phyloP scores from a whole-genome alignment of 2,797 vertebrate genomes.

The Hippoglossus hippoglossus region DNA sequence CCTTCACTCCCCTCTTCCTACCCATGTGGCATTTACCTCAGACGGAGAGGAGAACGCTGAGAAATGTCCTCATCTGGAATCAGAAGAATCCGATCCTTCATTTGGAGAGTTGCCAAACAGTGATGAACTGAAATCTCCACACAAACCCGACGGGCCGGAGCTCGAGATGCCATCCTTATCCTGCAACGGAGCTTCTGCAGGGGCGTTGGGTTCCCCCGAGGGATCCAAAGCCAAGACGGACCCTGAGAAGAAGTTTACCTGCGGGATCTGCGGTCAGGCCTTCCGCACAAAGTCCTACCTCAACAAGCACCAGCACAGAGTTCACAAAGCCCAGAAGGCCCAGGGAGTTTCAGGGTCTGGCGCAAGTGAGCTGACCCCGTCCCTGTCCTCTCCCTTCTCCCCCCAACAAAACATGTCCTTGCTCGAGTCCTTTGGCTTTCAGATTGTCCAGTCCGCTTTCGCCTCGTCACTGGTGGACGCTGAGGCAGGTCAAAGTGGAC shows the following conservation, averaged over 20 bases:
- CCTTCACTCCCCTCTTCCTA: constrained; percentile 20
- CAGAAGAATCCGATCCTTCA: constrained; percentile 94
- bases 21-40: constrained; percentile 71
- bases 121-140: constrained; percentile 93
- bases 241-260: constrained; percentile 95
- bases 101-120: constrained; percentile 94
- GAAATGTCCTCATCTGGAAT: constrained; percentile 98
- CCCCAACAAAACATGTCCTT: constrained; percentile 99
- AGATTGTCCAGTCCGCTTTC: constrained; percentile 99
- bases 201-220: constrained; percentile 81
- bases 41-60: constrained; percentile 89
- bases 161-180: constrained; percentile 76
- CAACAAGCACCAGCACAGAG: constrained; percentile 99
- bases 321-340: constrained; percentile 91
- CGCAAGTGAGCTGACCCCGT: constrained; percentile 88
- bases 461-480: constrained; percentile 96
- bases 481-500: constrained; percentile 92
- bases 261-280: constrained; percentile 95
- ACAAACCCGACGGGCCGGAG: constrained; percentile 84
- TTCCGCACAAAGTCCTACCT: constrained; percentile 99
- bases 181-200: constrained; percentile 78
- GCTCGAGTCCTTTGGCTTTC: constrained; percentile 98
- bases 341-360: constrained; percentile 82
- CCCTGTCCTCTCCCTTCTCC: constrained; percentile 93
- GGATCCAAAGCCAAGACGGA: constrained; percentile 92